phyloP scores from a whole-genome alignment of 2,797 vertebrate species.

The Gobionotothen gibberifrons region DNA sequence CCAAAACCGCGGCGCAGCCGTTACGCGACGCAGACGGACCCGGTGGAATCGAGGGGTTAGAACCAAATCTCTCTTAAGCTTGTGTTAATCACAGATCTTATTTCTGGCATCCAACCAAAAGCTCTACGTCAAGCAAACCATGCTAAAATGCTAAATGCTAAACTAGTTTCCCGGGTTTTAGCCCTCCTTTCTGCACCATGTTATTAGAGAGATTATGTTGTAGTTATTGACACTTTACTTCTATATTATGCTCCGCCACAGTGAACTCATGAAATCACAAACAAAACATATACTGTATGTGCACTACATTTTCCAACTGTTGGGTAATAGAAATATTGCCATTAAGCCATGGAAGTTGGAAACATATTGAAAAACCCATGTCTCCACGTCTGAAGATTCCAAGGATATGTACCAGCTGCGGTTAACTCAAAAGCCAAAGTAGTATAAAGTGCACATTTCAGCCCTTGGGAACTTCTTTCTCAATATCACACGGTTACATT shows the following conservation, averaged over 20 bases:
- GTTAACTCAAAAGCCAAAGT: not conserved
- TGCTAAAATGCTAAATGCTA: too few species aligned
- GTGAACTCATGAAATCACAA: not conserved
- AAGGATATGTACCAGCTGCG: constrained; percentile 5
- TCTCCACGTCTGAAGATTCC: not conserved
- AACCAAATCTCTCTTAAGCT: too few species aligned
- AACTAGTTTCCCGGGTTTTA: too few species aligned
- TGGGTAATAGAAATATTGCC: not conserved
- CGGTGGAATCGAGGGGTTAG: too few species aligned
- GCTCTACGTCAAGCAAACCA: too few species aligned
- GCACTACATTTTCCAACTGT: accelerated
- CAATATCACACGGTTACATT: constrained; percentile 18
- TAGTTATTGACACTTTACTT: not conserved
- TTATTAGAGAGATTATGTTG: not conserved
- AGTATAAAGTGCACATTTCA: not conserved
- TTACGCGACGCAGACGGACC: too few species aligned
- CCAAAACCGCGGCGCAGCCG: too few species aligned
- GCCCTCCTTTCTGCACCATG: too few species aligned
- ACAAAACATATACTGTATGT: not conserved
- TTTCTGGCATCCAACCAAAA: too few species aligned
- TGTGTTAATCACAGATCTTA: too few species aligned
- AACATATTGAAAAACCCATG: not conserved
- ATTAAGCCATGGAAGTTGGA: not conserved
- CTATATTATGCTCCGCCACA: not conserved
- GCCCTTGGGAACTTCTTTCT: constrained; percentile 9